Evolutionary conservation across 2,888 invertebrate species (phyloP).

Genomic region (Conops quadrifasciatus): DNA sequence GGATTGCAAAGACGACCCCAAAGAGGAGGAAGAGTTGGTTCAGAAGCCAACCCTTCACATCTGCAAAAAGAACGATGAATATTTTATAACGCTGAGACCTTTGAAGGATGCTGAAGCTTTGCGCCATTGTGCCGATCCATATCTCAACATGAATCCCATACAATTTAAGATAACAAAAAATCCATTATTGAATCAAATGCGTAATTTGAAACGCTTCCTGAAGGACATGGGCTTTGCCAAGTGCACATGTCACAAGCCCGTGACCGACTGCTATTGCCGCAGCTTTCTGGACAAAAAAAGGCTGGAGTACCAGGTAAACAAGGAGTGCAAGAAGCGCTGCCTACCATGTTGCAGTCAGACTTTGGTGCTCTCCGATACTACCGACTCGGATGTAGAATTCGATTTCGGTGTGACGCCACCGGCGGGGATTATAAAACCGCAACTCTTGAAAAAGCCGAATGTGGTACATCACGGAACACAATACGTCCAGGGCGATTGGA

Average conservation of each 20-base stretch:
- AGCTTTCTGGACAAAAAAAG: constrained; percentile 65
- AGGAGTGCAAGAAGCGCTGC: constrained; percentile 59
- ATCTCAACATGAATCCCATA: constrained; percentile 74
- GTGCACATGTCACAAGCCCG: constrained; percentile 68
- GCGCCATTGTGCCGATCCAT: constrained; percentile 72
- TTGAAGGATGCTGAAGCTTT: constrained; percentile 71
- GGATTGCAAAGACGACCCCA: constrained; percentile 61
- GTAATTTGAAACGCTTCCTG: constrained; percentile 68
- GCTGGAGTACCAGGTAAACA: constrained; percentile 67
- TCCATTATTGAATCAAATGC: constrained; percentile 66
- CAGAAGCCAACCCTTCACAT: constrained; percentile 72
- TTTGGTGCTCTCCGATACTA: constrained; percentile 58
- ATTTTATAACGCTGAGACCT: constrained; percentile 74
- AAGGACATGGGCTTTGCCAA: constrained; percentile 69
- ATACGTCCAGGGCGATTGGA: constrained; percentile 69
- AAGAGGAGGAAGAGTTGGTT: constrained; percentile 49
- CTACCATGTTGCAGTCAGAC: constrained; percentile 49
- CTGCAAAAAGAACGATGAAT: constrained; percentile 73
- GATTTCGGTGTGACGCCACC: constrained; percentile 79
- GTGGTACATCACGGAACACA: constrained; percentile 71
- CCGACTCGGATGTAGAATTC: constrained; percentile 70
- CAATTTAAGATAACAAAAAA: constrained; percentile 74
- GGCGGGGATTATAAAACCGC: constrained; percentile 73
- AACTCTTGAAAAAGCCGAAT: constrained; percentile 66
- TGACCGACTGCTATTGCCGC: constrained; percentile 59